phyloP scores from a whole-genome alignment of 2,888 invertebrate species.

The Nomada flava region DNA sequence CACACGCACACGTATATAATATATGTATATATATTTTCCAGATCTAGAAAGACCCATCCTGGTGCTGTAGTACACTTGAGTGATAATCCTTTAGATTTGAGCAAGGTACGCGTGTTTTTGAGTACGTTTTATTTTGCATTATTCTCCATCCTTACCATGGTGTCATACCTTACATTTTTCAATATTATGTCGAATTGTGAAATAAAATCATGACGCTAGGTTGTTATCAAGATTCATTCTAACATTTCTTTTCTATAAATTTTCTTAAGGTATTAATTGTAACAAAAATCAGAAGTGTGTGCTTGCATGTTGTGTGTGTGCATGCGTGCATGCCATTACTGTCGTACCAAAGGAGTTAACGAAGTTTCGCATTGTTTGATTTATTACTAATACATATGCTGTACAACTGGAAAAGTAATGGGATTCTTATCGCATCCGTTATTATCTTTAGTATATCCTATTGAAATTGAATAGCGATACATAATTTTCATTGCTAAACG shows the following conservation, averaged over 20 bases:
- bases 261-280: conserved; percentile 51
- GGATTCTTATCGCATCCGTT: neutral
- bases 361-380: conserved; percentile 24
- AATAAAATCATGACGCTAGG: conserved; percentile 42
- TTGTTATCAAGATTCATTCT: conserved; percentile 42
- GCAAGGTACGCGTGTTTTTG: conserved; percentile 89
- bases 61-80: conserved; percentile 98
- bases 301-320: conserved; percentile 74
- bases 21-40: conserved; percentile 85
- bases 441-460: neutral
- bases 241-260: conserved; percentile 31
- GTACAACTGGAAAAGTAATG: conserved; percentile 22
- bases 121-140: conserved; percentile 75
- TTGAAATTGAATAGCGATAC: neutral
- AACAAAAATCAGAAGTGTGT: conserved; percentile 64
- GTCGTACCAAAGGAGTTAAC: conserved; percentile 55
- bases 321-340: conserved; percentile 71
- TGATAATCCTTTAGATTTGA: conserved; percentile 98
- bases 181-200: conserved; percentile 21
- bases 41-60: conserved; percentile 97
- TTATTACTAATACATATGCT: conserved; percentile 14
- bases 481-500: neutral
- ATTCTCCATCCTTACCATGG: conserved; percentile 72
- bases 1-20: conserved; percentile 50
- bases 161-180: conserved; percentile 61